These are phyloP conservation scores for Leptinotarsa defecta DNA, from an alignment of 1,140 invertebrate species.

Conservation along the genomic window DNA sequence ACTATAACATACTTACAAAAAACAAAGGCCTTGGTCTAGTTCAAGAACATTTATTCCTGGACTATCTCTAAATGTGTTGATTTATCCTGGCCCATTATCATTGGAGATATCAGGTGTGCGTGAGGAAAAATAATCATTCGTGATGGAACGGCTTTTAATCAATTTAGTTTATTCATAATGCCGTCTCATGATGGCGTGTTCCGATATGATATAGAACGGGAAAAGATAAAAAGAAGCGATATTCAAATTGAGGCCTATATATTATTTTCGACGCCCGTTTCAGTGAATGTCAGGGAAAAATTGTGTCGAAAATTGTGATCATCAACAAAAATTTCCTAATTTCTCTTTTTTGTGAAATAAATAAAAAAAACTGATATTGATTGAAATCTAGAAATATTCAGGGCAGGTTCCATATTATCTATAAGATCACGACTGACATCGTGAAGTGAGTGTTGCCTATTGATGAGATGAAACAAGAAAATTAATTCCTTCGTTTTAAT, in stretches of 20 bases:
- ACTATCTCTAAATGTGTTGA: neutral
- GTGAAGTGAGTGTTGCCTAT: no score
- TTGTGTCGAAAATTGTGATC: neutral
- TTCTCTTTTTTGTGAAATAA: no score
- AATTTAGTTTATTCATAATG: constrained; percentile 7
- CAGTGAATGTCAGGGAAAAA: neutral
- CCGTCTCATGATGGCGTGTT: constrained; percentile 2
- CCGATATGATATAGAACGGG: constrained; percentile 8
- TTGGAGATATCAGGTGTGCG: constrained; percentile 2
- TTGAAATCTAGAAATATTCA: no score
- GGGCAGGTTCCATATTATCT: no score
- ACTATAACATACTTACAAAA: no score
- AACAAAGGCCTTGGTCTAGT: no score
- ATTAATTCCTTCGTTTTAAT: no score
- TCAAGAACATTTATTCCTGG: neutral
- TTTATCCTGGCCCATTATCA: neutral
- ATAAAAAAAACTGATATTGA: no score
- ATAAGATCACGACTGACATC: no score
- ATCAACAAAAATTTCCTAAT: neutral
- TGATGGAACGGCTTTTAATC: constrained; percentile 6
- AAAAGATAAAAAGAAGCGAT: neutral
- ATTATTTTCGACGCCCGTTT: neutral
- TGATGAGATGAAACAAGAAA: no score
- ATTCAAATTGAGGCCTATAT: neutral
- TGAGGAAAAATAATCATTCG: constrained; percentile 8